A percentile compares a stretch with the other conserved stretches of the same genome.
Conservation (phyloP, 1,140 invertebrate species). For the Geopemphigus sp. region DNA sequence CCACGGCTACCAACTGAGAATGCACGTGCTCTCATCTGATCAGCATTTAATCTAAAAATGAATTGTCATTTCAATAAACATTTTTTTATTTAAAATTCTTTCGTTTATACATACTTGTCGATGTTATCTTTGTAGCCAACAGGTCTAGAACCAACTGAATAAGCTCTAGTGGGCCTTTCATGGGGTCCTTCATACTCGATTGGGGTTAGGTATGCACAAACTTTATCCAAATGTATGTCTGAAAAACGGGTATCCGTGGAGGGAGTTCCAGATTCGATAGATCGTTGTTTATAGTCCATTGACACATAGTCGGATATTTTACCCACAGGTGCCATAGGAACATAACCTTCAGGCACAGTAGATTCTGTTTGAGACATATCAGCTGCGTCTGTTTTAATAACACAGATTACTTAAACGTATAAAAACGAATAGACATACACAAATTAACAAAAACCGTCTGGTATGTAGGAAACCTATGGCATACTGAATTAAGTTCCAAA, state of each 20-base stretch:
- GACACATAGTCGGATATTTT: constrained; percentile 64
- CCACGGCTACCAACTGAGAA: constrained; percentile 64
- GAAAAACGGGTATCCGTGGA: constrained; percentile 64
- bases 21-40: constrained; percentile 61
- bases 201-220: constrained; percentile 63
- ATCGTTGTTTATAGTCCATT: constrained; percentile 60
- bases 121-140: constrained; percentile 55
- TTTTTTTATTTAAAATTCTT: not conserved
- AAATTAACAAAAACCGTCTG: not conserved
- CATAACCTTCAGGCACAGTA: constrained; percentile 60
- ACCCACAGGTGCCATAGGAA: constrained; percentile 63
- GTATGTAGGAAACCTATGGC: not conserved
- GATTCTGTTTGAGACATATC: not conserved
- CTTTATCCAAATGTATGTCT: constrained; percentile 68
- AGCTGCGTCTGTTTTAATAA: not conserved
- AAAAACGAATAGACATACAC: too few species aligned
- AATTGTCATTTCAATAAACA: not conserved
- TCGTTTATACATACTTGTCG: constrained; percentile 46
- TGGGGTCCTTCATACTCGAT: constrained; percentile 61
- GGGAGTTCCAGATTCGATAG: constrained; percentile 71
- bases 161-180: constrained; percentile 70
- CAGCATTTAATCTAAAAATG: constrained; percentile 55
- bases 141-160: constrained; percentile 82
- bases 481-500: constrained; percentile 2
- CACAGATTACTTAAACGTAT: not conserved